A percentile compares a stretch with the other conserved stretches of the same genome.
Conservation (phyloP, 2,113 vertebrate genomes). For the Garra rufa region DNA sequence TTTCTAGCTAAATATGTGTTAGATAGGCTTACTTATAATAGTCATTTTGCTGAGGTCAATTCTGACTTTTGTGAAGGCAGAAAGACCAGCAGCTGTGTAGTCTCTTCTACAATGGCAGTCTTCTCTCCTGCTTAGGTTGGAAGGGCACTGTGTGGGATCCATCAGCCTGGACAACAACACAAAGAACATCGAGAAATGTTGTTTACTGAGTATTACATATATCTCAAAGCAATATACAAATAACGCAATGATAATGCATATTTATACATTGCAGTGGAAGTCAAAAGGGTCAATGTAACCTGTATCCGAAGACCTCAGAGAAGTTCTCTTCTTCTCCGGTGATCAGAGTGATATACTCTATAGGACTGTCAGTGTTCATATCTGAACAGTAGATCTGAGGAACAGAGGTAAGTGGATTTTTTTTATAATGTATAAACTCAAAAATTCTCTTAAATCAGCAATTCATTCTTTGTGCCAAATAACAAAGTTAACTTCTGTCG, state of each 20-base stretch:
- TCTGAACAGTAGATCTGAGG: constrained; percentile 90
- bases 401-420: not conserved
- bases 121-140: constrained; percentile 87
- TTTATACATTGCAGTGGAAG: not conserved
- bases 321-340: constrained; percentile 90
- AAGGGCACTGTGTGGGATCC: constrained; percentile 93
- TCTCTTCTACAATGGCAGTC: constrained; percentile 92
- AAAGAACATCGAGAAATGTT: not conserved
- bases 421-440: not conserved
- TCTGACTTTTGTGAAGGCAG: constrained; percentile 91
- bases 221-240: not conserved
- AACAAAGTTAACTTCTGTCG: not conserved
- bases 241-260: not conserved
- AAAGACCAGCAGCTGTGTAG: constrained; percentile 89
- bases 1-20: not conserved
- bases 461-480: not conserved
- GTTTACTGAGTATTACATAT: too few relatives aligned
- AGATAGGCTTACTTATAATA: constrained; percentile 89
- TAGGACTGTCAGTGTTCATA: constrained; percentile 88
- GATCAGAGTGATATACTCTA: constrained; percentile 88
- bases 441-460: not conserved
- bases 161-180: constrained; percentile 79
- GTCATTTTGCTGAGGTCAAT: constrained; percentile 89
- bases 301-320: constrained; percentile 95
- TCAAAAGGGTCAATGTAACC: constrained; percentile 73